Evolutionary conservation across 2,113 vertebrate genomes (phyloP).

Genomic region (Grammomys dolichurus): DNA sequence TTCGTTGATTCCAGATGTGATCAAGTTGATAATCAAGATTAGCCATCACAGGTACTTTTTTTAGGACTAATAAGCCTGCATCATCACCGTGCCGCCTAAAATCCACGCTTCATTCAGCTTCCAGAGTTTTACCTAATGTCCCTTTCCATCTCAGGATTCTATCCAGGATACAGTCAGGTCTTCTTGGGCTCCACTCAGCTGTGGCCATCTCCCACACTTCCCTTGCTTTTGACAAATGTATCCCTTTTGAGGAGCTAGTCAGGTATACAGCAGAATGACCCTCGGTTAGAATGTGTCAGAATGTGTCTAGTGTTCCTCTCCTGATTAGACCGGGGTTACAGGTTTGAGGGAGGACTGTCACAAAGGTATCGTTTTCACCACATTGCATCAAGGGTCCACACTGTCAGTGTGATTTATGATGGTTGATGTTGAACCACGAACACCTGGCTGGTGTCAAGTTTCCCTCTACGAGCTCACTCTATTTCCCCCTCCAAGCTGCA

Average conservation of each 20-base stretch:
- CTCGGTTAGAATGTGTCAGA: not conserved
- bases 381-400: not conserved
- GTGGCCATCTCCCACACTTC: not conserved
- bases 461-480: not conserved
- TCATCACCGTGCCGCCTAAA: not conserved
- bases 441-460: conserved; percentile 16
- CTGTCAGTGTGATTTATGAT: not conserved
- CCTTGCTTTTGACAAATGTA: conserved; percentile 9
- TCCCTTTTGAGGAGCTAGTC: not conserved
- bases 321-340: not conserved
- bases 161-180: not conserved
- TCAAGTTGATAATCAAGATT: not conserved
- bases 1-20: not conserved
- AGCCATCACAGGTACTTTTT: not conserved
- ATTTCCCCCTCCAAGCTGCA: not conserved
- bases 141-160: not conserved
- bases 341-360: not conserved
- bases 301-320: not conserved
- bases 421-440: not conserved
- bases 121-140: not conserved
- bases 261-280: not conserved
- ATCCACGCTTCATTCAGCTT: not conserved
- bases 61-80: not conserved
- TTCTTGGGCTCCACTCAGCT: not conserved
- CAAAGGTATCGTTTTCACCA: not conserved